Evolutionary conservation across 2,888 invertebrate species (phyloP).

Genomic region (Lymantria dispar): DNA sequence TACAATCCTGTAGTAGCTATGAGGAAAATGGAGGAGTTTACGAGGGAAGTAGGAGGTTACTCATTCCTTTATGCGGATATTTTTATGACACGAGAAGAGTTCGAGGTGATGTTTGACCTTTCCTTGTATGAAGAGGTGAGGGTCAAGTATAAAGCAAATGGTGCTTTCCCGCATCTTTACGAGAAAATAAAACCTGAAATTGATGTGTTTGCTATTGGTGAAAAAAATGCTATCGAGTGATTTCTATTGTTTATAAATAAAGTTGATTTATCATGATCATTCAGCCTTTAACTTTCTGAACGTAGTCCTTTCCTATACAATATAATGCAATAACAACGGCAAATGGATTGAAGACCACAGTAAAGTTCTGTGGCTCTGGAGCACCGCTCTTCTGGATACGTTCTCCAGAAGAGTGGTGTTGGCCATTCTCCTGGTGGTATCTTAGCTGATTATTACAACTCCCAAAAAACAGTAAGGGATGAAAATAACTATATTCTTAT

Average conservation of each 20-base stretch:
- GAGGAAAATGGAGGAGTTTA: constrained; percentile 87
- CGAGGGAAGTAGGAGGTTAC: constrained; percentile 85
- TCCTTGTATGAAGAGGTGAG: constrained; percentile 84
- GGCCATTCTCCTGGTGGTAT: no score
- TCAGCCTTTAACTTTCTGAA: no score
- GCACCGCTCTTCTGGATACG: no score
- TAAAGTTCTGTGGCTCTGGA: no score
- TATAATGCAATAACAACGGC: no score
- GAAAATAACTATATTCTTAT: no score
- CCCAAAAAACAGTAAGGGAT: no score
- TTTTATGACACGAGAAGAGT: constrained; percentile 85
- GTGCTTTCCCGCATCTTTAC: constrained; percentile 85
- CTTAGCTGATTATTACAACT: no score
- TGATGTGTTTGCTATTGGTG: constrained; percentile 83
- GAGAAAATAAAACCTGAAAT: constrained; percentile 87
- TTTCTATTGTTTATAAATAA: no score
- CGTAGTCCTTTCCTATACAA: no score
- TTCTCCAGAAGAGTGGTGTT: no score
- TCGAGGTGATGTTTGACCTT: constrained; percentile 87
- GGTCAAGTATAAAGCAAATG: constrained; percentile 81
- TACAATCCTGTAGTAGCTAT: constrained; percentile 86
- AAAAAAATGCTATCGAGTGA: constrained; percentile 46
- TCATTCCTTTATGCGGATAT: constrained; percentile 88
- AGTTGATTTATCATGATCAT: neutral
- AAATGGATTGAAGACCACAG: no score